A percentile compares a stretch with the other conserved stretches of the same genome.
Evolutionary conservation across 2,888 invertebrate genomes (phyloP).

Genomic region (Lottia gigantea): DNA sequence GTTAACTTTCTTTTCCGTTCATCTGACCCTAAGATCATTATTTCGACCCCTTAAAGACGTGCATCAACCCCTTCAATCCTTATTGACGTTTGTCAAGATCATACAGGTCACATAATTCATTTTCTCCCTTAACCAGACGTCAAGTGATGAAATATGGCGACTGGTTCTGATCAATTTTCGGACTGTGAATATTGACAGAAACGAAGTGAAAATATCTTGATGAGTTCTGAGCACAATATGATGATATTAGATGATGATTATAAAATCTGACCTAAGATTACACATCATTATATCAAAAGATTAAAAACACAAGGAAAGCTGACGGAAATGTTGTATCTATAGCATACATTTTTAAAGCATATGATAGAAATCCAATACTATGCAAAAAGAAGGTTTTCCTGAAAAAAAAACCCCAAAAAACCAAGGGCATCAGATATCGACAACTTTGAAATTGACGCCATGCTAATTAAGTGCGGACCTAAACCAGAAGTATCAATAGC

Average conservation of each 20-base stretch:
- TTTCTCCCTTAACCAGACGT: conserved; percentile 6
- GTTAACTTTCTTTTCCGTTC: conserved; percentile 6
- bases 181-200: background rate
- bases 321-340: too few species aligned
- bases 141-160: conserved; percentile 8
- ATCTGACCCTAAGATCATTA: background rate
- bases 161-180: conserved; percentile 1
- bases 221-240: background rate
- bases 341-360: too few species aligned
- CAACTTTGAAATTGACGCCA: background rate
- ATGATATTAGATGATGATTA: conserved; percentile 4
- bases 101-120: conserved; percentile 7
- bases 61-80: conserved; percentile 1
- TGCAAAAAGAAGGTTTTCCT: too few species aligned
- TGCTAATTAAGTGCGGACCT: background rate
- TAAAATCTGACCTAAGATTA: background rate
- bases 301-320: too few species aligned
- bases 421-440: background rate
- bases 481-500: conserved; percentile 5
- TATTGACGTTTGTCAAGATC: conserved; percentile 10
- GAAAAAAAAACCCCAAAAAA: too few species aligned
- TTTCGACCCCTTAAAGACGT: background rate
- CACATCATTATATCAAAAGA: background rate
- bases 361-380: too few species aligned
- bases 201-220: conserved; percentile 10